Evolutionary conservation across 2,113 vertebrate genomes (phyloP).

Genomic region (Kryptolebias marmoratus): DNA sequence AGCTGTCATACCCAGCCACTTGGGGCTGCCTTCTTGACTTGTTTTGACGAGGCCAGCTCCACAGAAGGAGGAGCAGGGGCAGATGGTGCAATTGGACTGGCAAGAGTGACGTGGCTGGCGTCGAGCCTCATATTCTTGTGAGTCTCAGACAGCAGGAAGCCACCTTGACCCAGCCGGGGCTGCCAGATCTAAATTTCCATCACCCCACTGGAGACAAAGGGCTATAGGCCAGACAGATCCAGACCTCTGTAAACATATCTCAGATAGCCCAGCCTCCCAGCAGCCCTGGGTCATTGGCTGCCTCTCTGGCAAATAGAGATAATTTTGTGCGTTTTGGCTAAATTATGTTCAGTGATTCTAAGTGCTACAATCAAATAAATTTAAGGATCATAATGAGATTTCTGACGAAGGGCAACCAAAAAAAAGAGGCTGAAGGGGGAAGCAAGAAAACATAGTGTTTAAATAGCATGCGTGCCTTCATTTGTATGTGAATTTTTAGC

Average conservation of each 20-base stretch:
- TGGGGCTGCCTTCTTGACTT: constrained; percentile 77
- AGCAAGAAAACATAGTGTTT: neutral
- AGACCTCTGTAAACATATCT: constrained; percentile 24
- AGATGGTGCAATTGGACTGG: constrained; percentile 73
- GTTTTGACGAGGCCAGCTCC: constrained; percentile 72
- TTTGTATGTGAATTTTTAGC: too few relatives aligned
- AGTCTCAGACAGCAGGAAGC: constrained; percentile 55
- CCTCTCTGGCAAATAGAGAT: constrained; percentile 30
- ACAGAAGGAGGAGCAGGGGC: constrained; percentile 58
- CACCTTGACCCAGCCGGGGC: constrained; percentile 66
- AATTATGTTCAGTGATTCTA: constrained; percentile 1
- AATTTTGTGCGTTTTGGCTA: constrained; percentile 23
- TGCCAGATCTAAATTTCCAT: constrained; percentile 65
- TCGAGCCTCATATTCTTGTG: constrained; percentile 48
- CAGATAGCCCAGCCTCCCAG: constrained; percentile 35
- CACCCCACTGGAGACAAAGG: constrained; percentile 42
- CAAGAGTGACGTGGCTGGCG: constrained; percentile 60
- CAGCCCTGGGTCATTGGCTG: constrained; percentile 40
- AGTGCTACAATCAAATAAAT: constrained; percentile 15
- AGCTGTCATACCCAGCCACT: constrained; percentile 67
- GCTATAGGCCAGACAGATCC: constrained; percentile 21
- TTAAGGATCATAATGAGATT: constrained; percentile 17
- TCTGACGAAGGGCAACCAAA: neutral
- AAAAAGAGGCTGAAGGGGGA: neutral
- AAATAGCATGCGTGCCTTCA: neutral